These are phyloP conservation scores for Pomacea maculata DNA, from an alignment of 1,140 invertebrate genomes.

Conservation along the genomic window DNA sequence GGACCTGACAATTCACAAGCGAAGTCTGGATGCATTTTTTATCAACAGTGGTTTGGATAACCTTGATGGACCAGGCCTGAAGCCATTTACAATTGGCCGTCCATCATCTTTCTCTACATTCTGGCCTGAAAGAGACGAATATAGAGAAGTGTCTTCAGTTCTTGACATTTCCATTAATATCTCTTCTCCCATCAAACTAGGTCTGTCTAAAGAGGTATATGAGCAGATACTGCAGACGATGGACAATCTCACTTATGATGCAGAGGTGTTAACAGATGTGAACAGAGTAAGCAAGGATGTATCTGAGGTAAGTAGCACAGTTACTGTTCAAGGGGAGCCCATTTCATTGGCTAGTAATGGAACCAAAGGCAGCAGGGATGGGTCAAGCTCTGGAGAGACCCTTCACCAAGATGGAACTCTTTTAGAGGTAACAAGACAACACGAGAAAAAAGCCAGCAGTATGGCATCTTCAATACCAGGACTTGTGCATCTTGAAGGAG, in stretches of 20 bases:
- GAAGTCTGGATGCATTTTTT: slow-evolving; percentile 23
- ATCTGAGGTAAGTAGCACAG: neutral
- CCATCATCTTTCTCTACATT: too few species aligned
- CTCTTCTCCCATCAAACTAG: slow-evolving; percentile 84
- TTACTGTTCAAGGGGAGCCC: neutral
- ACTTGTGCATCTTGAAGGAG: neutral
- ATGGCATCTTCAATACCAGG: neutral
- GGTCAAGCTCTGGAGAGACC: neutral
- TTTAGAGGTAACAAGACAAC: too few species aligned
- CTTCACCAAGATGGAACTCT: too few species aligned
- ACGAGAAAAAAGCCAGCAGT: too few species aligned
- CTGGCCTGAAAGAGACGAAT: too few species aligned
- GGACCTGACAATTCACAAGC: slow-evolving; percentile 69
- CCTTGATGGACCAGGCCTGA: neutral
- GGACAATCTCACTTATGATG: slow-evolving; percentile 61
- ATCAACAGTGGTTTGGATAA: slow-evolving; percentile 22
- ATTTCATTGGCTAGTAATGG: neutral
- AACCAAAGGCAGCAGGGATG: neutral
- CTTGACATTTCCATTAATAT: slow-evolving; percentile 80
- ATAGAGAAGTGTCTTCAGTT: slow-evolving; percentile 12
- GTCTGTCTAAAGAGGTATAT: slow-evolving; percentile 85
- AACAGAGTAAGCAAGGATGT: neutral
- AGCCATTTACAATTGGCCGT: neutral
- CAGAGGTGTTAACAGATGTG: slow-evolving; percentile 21
- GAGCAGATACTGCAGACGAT: slow-evolving; percentile 83